phyloP scores from a whole-genome alignment of 2,797 vertebrate species.

The Lophotriccus pileatus region DNA sequence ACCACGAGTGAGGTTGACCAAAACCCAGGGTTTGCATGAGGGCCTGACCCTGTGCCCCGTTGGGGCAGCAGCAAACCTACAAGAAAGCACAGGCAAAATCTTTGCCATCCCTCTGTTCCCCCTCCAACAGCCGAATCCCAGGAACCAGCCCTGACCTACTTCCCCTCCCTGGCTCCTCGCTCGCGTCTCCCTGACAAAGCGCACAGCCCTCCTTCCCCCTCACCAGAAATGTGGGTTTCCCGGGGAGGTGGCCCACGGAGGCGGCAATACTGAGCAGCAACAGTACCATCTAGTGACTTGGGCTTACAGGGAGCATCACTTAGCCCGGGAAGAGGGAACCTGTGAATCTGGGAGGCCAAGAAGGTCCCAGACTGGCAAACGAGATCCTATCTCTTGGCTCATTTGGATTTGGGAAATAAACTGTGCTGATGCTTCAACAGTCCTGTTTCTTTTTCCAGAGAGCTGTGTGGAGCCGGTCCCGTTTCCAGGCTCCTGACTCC shows the following conservation, averaged over 20 bases:
- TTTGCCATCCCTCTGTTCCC: not conserved
- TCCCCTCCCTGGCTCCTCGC: not conserved
- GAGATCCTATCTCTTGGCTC: not conserved
- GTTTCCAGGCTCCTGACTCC: not conserved
- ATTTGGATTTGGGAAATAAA: not conserved
- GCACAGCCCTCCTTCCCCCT: not conserved
- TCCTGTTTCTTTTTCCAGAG: not conserved
- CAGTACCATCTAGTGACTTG: constrained; percentile 48
- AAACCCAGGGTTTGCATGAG: not conserved
- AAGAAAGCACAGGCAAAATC: not conserved
- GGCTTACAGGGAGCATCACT: not conserved
- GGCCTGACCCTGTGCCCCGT: not conserved
- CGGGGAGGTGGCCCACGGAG: not conserved
- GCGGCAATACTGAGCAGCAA: constrained; percentile 14
- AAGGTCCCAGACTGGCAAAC: not conserved
- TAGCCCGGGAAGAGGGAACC: not conserved
- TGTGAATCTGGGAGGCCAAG: not conserved
- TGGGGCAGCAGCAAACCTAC: not conserved
- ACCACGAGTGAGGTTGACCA: not conserved
- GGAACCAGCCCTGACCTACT: constrained; percentile 44
- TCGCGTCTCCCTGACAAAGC: not conserved
- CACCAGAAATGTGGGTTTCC: not conserved
- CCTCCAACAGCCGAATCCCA: not conserved
- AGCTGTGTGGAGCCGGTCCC: not conserved
- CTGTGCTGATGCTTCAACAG: not conserved